These are phyloP conservation scores for Nothura maculosa DNA, from an alignment of 2,797 vertebrate species.

Conservation along the genomic window DNA sequence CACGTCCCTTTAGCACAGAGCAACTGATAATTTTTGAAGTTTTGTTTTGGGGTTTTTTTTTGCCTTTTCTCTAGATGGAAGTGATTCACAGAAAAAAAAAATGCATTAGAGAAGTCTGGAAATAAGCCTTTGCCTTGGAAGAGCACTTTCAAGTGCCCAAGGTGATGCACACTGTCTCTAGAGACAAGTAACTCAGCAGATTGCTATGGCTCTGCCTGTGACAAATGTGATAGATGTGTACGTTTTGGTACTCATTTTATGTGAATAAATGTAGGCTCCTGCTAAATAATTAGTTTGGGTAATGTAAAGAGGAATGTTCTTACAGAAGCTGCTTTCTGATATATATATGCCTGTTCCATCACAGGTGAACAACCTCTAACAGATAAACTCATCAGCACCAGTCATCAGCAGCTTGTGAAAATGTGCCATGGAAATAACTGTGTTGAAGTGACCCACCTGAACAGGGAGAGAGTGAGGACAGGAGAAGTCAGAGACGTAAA, in stretches of 20 bases:
- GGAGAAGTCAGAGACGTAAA: neutral
- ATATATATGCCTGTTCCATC: neutral
- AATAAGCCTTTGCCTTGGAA: neutral
- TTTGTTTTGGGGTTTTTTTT: neutral
- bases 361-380: neutral
- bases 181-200: neutral
- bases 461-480: neutral
- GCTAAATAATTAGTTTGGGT: neutral
- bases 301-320: neutral
- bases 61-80: conserved; percentile 18
- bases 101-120: neutral
- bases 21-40: neutral
- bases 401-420: neutral
- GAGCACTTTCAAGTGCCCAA: conserved; percentile 7
- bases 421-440: neutral
- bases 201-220: neutral
- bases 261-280: neutral
- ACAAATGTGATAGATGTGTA: neutral
- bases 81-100: conserved; percentile 24
- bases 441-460: neutral
- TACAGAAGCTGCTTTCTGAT: neutral
- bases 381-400: neutral
- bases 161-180: neutral
- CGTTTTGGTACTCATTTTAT: neutral
- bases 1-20: neutral